Evolutionary conservation across 2,797 vertebrate genomes (phyloP), one percentile per base, ranked within the genome.

Genomic region (Rhynchotus rufescens): DNA sequence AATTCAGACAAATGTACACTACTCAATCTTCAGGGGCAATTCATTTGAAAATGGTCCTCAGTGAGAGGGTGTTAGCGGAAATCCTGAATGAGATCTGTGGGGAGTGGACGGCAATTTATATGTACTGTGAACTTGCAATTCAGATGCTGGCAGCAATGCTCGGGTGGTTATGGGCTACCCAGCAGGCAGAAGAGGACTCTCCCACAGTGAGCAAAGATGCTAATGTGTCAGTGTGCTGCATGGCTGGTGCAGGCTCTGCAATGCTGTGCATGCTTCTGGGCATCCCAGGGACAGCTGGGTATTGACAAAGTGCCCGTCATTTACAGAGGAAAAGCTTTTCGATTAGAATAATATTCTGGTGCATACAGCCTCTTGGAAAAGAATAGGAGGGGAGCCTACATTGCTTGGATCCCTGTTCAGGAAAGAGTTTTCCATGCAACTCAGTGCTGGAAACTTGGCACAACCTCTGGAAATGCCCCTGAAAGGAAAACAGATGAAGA

Each of bases 1-100:
- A 88, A 90, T 78, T 65, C 93, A 92, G 89, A 88, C 90, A 78
- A 91, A 93, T 56, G 75, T 61, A 94, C 40, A 67, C 89, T 88
- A 79, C 80, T 79, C 75, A 73, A 68, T 93, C 86, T 61, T 91
- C 0, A 0, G 77, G 86, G 86, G 82, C 86, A 94, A 95, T 93
- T 90, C 94, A 93, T 94, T 86, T 87, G 89, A 68, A 90, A 65
- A 81, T 91, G 95, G 91, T 92, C 90, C 12, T 76, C 89, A 68
- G 66, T 0, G 47, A 84, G 84, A 88, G 65, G 59, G 91, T 60
- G 77, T 60, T 4, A 22, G 86, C 0, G 20, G 91, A 92, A 95
- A 81, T 3, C 73, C 88, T 90, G 93, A 92, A 90, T 68, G 88
- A 85, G 81, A 66, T 79, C 80, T 93, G 81, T 28, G 74, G 84